Conservation (phyloP, 2,888 invertebrate genomes). For the Acanthosepion esculentum region DNA sequence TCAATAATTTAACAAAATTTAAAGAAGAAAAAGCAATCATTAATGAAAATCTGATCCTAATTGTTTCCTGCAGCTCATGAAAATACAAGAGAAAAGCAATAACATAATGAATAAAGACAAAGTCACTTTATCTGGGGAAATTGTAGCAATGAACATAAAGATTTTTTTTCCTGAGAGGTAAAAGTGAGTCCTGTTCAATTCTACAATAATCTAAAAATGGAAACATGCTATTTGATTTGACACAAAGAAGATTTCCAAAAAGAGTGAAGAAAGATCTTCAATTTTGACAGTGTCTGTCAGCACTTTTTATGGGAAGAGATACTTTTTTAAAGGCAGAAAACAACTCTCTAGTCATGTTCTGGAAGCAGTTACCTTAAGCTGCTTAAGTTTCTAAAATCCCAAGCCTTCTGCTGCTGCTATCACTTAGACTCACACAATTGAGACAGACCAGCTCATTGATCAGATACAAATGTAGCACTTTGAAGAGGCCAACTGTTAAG, state of each 20-base stretch:
- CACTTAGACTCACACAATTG: background rate
- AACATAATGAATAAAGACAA: too few species aligned
- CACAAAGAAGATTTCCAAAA: background rate
- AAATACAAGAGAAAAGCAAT: too few species aligned
- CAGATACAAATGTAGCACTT: background rate
- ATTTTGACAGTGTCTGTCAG: background rate
- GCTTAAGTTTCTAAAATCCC: background rate
- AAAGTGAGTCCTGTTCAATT: background rate
- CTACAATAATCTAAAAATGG: background rate
- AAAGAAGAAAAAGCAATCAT: too few species aligned
- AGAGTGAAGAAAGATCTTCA: background rate
- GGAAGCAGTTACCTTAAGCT: background rate
- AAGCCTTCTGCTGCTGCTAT: background rate
- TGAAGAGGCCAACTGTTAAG: background rate
- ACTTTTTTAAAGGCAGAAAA: background rate
- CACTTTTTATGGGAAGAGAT: background rate
- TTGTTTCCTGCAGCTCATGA: too few species aligned
- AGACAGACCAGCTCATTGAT: background rate
- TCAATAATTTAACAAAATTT: too few species aligned
- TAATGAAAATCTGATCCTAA: too few species aligned
- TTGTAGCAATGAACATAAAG: too few species aligned
- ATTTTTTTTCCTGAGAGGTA: background rate
- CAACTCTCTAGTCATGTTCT: background rate
- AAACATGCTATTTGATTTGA: background rate
- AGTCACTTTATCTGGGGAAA: too few species aligned